A percentile compares a stretch with the other conserved stretches of the same genome.
Evolutionary conservation across 2,888 invertebrate genomes (phyloP).

Genomic region (Epicampocera succincta): DNA sequence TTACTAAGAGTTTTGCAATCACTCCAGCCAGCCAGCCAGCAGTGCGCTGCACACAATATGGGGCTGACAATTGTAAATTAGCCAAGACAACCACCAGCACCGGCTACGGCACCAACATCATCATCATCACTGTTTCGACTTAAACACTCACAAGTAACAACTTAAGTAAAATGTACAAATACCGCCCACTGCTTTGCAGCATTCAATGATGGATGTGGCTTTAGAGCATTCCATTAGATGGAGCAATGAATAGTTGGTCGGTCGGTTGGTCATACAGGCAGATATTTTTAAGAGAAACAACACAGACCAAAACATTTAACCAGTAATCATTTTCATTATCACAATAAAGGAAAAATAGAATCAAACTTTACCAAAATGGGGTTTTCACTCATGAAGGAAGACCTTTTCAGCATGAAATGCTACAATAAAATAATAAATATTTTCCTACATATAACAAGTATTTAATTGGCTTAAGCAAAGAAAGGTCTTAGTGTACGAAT

Average conservation of each 20-base stretch:
- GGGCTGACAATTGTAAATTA: slow-evolving; percentile 67
- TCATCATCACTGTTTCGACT: slow-evolving; percentile 23
- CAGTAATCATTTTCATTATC: slow-evolving; percentile 59
- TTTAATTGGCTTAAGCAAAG: slow-evolving; percentile 17
- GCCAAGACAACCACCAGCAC: slow-evolving; percentile 61
- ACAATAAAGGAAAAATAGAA: slow-evolving; percentile 14
- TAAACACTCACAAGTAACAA: slow-evolving; percentile 36
- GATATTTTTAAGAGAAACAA: neutral
- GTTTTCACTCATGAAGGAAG: slow-evolving; percentile 22
- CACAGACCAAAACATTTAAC: slow-evolving; percentile 21
- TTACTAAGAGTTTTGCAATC: slow-evolving; percentile 45
- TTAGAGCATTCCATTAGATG: slow-evolving; percentile 14
- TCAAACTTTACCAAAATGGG: slow-evolving; percentile 27
- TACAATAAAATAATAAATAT: slow-evolving; percentile 22
- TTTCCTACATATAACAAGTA: neutral
- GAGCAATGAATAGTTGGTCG: no score
- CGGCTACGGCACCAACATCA: slow-evolving; percentile 9
- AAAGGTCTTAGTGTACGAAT: neutral
- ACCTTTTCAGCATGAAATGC: neutral
- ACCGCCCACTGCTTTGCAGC: slow-evolving; percentile 19
- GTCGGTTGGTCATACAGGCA: slow-evolving; percentile 1
- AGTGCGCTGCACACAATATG: slow-evolving; percentile 46
- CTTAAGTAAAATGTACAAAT: slow-evolving; percentile 3
- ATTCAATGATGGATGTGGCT: slow-evolving; percentile 23
- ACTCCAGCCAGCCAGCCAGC: neutral